Conservation (phyloP, 92 coral and sea anemone genomes). For the Zoanthus solanderi region DNA sequence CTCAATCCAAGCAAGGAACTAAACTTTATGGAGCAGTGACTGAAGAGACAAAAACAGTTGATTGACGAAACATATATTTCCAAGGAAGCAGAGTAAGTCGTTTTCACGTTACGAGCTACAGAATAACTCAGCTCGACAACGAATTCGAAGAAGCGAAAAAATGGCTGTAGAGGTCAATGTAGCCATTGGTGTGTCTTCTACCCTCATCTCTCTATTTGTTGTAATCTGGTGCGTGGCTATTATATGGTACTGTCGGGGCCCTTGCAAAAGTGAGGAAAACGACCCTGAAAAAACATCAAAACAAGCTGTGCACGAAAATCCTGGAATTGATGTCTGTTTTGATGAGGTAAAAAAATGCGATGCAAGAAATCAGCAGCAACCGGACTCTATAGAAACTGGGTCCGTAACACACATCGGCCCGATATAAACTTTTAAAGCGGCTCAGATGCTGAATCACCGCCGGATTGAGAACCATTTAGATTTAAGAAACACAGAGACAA, state of each 20-base stretch:
- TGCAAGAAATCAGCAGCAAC: background rate
- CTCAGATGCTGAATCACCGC: background rate
- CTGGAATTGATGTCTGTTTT: slow-evolving; percentile 8
- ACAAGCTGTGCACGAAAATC: slow-evolving; percentile 22
- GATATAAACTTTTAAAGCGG: background rate
- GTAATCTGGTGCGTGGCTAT: slow-evolving; percentile 60
- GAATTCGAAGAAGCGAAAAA: background rate
- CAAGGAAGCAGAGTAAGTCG: no score
- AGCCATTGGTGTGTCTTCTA: slow-evolving; percentile 69
- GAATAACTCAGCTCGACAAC: background rate
- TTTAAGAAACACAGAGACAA: no score
- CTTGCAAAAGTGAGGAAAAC: background rate
- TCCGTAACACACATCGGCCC: slow-evolving; percentile 9
- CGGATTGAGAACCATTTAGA: background rate
- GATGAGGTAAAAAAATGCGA: background rate
- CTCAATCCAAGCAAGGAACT: no score
- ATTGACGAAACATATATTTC: no score
- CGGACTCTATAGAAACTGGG: slow-evolving; percentile 6
- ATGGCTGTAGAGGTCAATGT: slow-evolving; percentile 70
- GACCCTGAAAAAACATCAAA: background rate
- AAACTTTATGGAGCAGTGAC: no score
- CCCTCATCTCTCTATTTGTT: slow-evolving; percentile 66
- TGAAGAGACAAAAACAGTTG: no score
- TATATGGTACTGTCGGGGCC: slow-evolving; percentile 41
- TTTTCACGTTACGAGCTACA: no score